phyloP scores from a whole-genome alignment of 2,888 invertebrate genomes.

The Eustalomyia histrio region DNA sequence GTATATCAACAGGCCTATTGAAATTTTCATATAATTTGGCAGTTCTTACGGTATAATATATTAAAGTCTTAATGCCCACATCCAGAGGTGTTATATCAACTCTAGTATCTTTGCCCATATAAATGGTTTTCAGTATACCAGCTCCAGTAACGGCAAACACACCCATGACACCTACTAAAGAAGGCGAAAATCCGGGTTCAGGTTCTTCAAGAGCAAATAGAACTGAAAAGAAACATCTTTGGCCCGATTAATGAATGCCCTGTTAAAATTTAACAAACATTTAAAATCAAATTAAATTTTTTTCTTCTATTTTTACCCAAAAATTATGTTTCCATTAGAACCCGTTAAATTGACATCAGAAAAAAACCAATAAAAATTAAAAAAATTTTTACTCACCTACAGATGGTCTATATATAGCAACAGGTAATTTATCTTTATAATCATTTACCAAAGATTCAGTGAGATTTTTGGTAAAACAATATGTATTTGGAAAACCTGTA shows the following conservation, averaged over 20 bases:
- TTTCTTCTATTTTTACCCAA: too few species aligned
- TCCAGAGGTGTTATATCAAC: constrained; percentile 73
- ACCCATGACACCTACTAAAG: constrained; percentile 73
- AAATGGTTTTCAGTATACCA: constrained; percentile 71
- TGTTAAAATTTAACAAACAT: too few species aligned
- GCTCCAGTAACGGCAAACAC: constrained; percentile 70
- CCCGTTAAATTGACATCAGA: too few species aligned
- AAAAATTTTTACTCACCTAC: constrained; percentile 82
- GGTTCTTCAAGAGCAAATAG: constrained; percentile 71
- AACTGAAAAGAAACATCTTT: constrained; percentile 66
- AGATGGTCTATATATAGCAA: constrained; percentile 91
- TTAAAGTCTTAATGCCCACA: constrained; percentile 66
- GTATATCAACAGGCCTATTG: constrained; percentile 41
- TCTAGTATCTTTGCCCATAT: constrained; percentile 53
- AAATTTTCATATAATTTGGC: constrained; percentile 20
- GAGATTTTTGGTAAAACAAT: constrained; percentile 92
- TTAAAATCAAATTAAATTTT: too few species aligned
- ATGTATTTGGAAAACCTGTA: constrained; percentile 87
- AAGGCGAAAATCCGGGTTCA: constrained; percentile 71
- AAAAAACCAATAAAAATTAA: too few species aligned
- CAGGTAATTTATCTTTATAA: constrained; percentile 84
- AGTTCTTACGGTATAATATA: constrained; percentile 34
- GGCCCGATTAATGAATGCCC: too few species aligned
- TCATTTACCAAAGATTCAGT: constrained; percentile 90
- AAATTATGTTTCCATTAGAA: too few species aligned